A percentile compares a stretch with the other conserved stretches of the same genome.
Conservation (phyloP, 2,113 vertebrate species). For the Brachyistius frenatus region DNA sequence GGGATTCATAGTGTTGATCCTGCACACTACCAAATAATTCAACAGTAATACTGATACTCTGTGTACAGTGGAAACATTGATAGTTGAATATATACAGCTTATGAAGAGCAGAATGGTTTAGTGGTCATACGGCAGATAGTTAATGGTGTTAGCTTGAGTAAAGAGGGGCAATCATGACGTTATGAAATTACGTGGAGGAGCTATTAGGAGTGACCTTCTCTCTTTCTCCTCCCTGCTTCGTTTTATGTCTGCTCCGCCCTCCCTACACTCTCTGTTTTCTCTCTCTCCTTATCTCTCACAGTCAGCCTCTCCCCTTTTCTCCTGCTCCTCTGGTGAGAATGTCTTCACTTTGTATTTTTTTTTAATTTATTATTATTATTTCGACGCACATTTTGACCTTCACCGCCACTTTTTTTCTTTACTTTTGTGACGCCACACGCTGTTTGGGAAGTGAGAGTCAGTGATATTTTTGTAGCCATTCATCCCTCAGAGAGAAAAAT, state of each 20-base stretch:
- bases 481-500: conserved; percentile 36
- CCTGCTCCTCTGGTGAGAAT: conserved; percentile 39
- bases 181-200: conserved; percentile 80
- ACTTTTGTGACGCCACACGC: conserved; percentile 29
- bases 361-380: conserved; percentile 3
- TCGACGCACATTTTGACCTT: conserved; percentile 67
- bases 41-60: not conserved
- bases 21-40: conserved; percentile 11
- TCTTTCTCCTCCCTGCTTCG: conserved; percentile 29
- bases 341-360: conserved; percentile 37
- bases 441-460: conserved; percentile 24
- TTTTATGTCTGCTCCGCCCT: conserved; percentile 47
- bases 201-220: conserved; percentile 81
- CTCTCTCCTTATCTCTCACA: conserved; percentile 59
- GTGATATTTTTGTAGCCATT: conserved; percentile 34
- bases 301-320: conserved; percentile 59
- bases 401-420: conserved; percentile 32
- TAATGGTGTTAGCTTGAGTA: conserved; percentile 60
- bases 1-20: not conserved
- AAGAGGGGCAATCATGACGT: conserved; percentile 77
- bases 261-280: conserved; percentile 39
- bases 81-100: conserved; percentile 21
- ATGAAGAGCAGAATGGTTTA: conserved; percentile 24
- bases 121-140: conserved; percentile 31
- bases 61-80: conserved; percentile 26